Conservation (phyloP, 2,888 invertebrate species). For the Tenthredo amoena region DNA sequence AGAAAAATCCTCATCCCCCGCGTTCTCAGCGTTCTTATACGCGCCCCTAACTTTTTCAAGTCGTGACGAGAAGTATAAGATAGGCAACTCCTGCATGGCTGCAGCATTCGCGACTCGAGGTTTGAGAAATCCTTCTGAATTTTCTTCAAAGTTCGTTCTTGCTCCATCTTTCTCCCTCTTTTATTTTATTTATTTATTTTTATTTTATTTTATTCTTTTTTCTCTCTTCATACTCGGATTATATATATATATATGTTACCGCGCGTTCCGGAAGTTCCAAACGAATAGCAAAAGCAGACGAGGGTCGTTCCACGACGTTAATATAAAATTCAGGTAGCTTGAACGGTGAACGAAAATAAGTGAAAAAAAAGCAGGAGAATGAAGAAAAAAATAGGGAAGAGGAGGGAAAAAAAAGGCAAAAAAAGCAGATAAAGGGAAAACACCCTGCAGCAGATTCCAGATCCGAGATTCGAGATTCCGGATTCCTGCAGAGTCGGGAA, state of each 20-base stretch:
- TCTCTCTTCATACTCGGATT: not conserved
- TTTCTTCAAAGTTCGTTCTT: not conserved
- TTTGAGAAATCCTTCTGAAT: not conserved
- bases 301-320: slow-evolving; percentile 33
- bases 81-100: not conserved
- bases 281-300: not conserved
- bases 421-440: not conserved
- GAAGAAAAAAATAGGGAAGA: not conserved
- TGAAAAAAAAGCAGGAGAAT: not conserved
- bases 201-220: not conserved
- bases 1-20: slow-evolving; percentile 16
- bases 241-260: not conserved
- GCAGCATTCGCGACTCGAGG: not conserved
- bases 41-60: not conserved
- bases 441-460: slow-evolving; percentile 15
- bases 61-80: not conserved
- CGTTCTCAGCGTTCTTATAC: not conserved
- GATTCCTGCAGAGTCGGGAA: slow-evolving; percentile 61
- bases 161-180: not conserved
- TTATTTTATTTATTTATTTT: not conserved
- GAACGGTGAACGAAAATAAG: not conserved
- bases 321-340: slow-evolving; percentile 22
- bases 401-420: not conserved
- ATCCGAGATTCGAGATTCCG: slow-evolving; percentile 54
- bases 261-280: not conserved